Base-by-base conservation (phyloP, 92 coral and sea anemone species). In the Zoanthus solanderi region DNA sequence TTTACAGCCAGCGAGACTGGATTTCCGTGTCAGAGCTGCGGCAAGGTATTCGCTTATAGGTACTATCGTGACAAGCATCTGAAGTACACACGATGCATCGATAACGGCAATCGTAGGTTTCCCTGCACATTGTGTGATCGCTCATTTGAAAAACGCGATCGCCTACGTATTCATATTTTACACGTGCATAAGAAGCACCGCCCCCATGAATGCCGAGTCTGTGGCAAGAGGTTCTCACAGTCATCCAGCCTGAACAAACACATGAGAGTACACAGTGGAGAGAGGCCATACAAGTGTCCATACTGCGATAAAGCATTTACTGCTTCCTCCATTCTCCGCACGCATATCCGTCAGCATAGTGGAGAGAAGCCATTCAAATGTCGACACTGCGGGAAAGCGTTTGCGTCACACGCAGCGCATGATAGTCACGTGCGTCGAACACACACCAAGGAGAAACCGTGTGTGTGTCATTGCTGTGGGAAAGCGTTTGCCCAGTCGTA, bases 361-460 rank as follows among this genome's bases (percentile, higher is more conserved):
- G 99, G 99, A 5, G 99, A 96, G 65, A 96, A 96, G 90, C 99
- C 98, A 14, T 96, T 96, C 85, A 96, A 96, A 90, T 96, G 99
- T 65, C 93, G 92, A 57, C 99, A 96, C 72, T 96, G 99, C 72
- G 99, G 98, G 6, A 96, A 95, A 54, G 99, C 99, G 17, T 96
- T 96, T 83, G 99, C 99, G 46, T 96, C 99, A 47, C 99, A 96
- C 76, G 99, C 99, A 15, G 99, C 99, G 52, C 99, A 96, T 82
- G 99, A 96, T 84, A 96, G 99, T 77, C 99, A 96, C 94, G 99
- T 96, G 92, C 91, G 99, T 53, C 94, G 99, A 88, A 96, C 99
- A 81, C 99, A 96, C 89, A 96, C 99, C 75, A 96, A 96, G 86
- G 99, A 96, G 78, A 96, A 96, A 88, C 99, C 99, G n/a, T 96